Evolutionary conservation across 2,797 vertebrate species (phyloP), one percentile per base, ranked within the genome.

Genomic region (Clamator glandarius): DNA sequence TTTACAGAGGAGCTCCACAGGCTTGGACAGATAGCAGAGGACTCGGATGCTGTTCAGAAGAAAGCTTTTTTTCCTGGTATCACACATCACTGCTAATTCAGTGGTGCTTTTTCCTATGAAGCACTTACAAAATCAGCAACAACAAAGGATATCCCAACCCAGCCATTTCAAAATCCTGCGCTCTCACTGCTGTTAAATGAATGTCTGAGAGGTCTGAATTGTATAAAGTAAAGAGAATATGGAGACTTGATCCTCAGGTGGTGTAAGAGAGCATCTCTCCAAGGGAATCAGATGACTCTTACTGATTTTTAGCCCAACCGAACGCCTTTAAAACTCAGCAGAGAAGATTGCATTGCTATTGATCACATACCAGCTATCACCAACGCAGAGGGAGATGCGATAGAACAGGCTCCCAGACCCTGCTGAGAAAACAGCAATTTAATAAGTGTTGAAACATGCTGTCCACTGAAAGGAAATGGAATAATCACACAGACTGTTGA

Each of bases 381-480:
- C 64, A n/a, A 29, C 46, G 5, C 74, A 15, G 67, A 87, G 73
- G 31, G 61, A 88, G 82, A 44, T 75, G 75, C 28, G 61, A 59
- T 31, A 54, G 64, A 84, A 69, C 69, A 73, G 58, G 24, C 31
- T 46, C 61, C 63, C 67, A 59, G 74, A 11, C n/a, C 94, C 89
- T 67, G 95, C 94, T 92, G 95, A 46, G 86, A 90, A 63, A 89
- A 39, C 52, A 25, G 84, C 83, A 46, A n/a, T 51, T 82, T 18
- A 35, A 46, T 12, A 31, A 74, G 77, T 20, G 88, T 15, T 59
- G 70, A 54, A 83, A 61, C 80, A 51, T 3, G 5, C 57, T 68
- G 76, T 54, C 62, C 76, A 51, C 57, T 33, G 51, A 36, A 69
- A 90, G 88, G 77, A 42, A 76, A 59, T 12, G 79, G 85, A 88